A percentile compares a stretch with the other conserved stretches of the same genome.
phyloP scores from a whole-genome alignment of 2,113 vertebrate genomes.

The Oreocharis arfaki region DNA sequence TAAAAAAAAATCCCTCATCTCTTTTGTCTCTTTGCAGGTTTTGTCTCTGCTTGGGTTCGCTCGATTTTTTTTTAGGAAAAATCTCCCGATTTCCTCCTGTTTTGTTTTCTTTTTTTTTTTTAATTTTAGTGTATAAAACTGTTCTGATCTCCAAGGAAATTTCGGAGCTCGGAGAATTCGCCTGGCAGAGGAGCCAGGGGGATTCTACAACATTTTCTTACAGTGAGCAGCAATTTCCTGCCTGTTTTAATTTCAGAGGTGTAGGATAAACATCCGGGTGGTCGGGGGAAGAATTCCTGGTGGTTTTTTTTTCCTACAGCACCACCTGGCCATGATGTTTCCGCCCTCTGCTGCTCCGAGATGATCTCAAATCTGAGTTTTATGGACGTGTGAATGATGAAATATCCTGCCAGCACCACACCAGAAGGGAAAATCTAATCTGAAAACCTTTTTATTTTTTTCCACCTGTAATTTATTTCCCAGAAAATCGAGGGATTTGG shows the following conservation, averaged over 20 bases:
- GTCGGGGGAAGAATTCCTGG: background rate
- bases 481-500: background rate
- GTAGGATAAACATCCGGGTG: background rate
- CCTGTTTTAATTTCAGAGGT: accelerated
- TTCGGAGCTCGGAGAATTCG: background rate
- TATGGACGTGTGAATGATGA: accelerated
- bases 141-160: background rate
- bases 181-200: background rate
- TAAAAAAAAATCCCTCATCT: background rate
- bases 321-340: background rate
- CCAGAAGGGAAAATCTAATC: background rate
- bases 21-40: background rate
- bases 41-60: background rate
- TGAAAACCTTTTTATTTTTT: background rate
- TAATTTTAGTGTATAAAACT: background rate
- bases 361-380: background rate
- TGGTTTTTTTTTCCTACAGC: background rate
- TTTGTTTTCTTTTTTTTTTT: too few species aligned
- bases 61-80: background rate
- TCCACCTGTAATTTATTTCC: background rate
- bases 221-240: background rate
- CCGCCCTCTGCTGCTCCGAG: background rate
- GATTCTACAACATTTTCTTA: background rate
- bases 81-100: background rate
- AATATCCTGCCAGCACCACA: background rate